Evolutionary conservation across 2,113 vertebrate species (phyloP), one percentile per base, ranked within the genome.

Genomic region (Trochalopteron elliotii): DNA sequence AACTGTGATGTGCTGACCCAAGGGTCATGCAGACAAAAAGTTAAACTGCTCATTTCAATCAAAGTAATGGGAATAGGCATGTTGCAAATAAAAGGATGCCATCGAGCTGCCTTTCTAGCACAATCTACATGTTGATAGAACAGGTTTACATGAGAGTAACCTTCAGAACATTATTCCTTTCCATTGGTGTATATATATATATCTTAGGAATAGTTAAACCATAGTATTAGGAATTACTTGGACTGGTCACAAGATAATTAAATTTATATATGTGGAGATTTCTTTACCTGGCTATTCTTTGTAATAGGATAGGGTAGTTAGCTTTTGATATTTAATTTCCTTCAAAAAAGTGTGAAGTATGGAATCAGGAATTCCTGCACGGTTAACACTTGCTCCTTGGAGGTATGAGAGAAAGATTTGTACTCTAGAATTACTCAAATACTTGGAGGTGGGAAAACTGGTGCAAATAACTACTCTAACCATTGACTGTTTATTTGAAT

Each of bases 1-100:
- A 79, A 67, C 53, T 83, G 56, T 45, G 72, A 90, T 93, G 28
- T 63, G 55, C 57, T 79, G 93, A 94, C 87, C 75, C 87, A 76
- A 52, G 33, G 35, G 59, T 94, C 85, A 30, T 17, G 39, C 35
- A 74, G 67, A 83, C 79, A 91, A 92, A 89, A 80, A 91, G 50
- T 67, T 83, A 59, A 91, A 80, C 67, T 77, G 35, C 22, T 93
- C 52, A 33, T 92, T 95, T 94, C 87, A 77, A 14, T 88, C 87
- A 67, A 59, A 91, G 56, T 83, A 86, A 93, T 78, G 28, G 44
- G 69, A 95, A 80, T 23, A 72, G 56, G 28, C 75, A 74, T 6
- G 14, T 74, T 77, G 59, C 67, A 90, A 91, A 90, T 53, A 76
- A 70, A 77, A 72, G 37, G 27, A n/a, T 37, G 39, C 18, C 4